These are phyloP conservation scores for Artemisiospiza belli DNA, from an alignment of 2,113 vertebrate species.

Conservation along the genomic window DNA sequence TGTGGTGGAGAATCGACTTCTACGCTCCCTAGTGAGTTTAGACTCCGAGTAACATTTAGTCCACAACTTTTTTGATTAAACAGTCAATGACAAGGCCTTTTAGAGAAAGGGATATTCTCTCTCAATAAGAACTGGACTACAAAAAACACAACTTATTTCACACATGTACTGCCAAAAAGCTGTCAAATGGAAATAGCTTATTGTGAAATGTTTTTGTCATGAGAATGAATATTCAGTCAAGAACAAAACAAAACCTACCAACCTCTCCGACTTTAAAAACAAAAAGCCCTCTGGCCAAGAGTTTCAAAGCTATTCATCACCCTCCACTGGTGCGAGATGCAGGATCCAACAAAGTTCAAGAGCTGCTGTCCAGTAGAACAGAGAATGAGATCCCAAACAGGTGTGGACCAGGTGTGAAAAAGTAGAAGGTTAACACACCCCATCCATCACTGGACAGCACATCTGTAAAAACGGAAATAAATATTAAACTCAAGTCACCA, in stretches of 20 bases:
- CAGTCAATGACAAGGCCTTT: not conserved
- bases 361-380: conserved; percentile 23
- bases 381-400: conserved; percentile 40
- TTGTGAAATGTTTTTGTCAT: conserved; percentile 56
- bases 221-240: conserved; percentile 43
- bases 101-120: not conserved
- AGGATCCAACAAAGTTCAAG: conserved; percentile 36
- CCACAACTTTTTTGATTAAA: not conserved
- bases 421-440: conserved; percentile 26
- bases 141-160: conserved; percentile 1
- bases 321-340: not conserved
- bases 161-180: conserved; percentile 28
- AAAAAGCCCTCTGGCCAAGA: conserved; percentile 18
- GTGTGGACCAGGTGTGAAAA: conserved; percentile 58
- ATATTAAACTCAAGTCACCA: conserved; percentile 23
- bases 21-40: not conserved
- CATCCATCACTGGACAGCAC: conserved; percentile 56
- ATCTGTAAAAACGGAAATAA: conserved; percentile 48
- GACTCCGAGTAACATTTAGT: not conserved
- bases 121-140: not conserved
- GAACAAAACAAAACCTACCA: conserved; percentile 57
- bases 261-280: conserved; percentile 32
- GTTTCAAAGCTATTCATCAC: conserved; percentile 20
- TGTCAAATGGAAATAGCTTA: conserved; percentile 41
- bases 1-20: not conserved